These are phyloP conservation scores for Tribolium freemani DNA, from an alignment of 2,888 invertebrate species.

Conservation along the genomic window DNA sequence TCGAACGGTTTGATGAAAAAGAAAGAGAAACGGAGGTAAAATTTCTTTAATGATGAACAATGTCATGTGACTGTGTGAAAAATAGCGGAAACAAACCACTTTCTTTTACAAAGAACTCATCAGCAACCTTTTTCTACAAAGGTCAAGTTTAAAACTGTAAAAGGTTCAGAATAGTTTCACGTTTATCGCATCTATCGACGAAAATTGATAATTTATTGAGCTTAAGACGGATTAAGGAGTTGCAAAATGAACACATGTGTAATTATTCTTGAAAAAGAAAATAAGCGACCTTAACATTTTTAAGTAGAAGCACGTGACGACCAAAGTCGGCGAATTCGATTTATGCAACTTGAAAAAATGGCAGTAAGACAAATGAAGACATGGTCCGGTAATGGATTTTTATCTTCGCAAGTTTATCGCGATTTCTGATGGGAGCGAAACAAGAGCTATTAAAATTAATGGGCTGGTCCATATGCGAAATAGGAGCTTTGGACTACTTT, in stretches of 20 bases:
- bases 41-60: constrained; percentile 9
- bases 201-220: neutral
- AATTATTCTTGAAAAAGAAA: neutral
- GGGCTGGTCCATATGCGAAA: neutral
- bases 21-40: neutral
- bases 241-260: neutral
- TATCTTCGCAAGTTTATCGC: neutral
- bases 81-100: constrained; percentile 10
- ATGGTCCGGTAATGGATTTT: neutral
- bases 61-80: constrained; percentile 1
- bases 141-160: constrained; percentile 1
- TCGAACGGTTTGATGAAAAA: neutral
- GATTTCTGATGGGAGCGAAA: neutral
- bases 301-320: neutral
- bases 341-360: neutral
- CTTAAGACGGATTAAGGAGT: neutral
- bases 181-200: neutral
- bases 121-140: neutral
- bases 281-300: neutral
- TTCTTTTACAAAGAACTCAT: constrained; percentile 7
- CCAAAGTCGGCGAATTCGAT: neutral
- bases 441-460: neutral
- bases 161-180: neutral
- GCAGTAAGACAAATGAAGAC: neutral
- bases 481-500: neutral